Base-by-base conservation (phyloP, 2,797 vertebrate species). In the Leucoraja ocellata region DNA sequence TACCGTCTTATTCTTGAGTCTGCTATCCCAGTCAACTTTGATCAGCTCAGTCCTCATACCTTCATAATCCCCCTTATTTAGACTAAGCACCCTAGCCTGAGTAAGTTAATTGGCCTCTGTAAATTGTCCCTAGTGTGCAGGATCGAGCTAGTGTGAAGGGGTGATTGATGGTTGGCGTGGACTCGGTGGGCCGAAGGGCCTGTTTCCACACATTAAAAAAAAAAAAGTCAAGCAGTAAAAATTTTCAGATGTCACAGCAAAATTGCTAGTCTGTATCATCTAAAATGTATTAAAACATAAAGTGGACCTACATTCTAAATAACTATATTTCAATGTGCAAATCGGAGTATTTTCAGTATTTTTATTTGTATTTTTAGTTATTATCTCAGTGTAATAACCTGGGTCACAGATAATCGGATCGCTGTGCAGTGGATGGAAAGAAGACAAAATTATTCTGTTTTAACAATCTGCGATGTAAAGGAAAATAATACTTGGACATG, bases 371-470 rank as follows among this genome's bases (percentile, higher is more conserved):
- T 1, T 95, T 95, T 93, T 95, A 99, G 99, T 93, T 96, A 99
- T 96, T 98, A 98, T 95, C 96, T 99, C 95, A 97, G 97, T 95
- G 98, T 98, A 94, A 97, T 99, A 95, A 99, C 97, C 18, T 99
- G 98, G 98, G 96, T 97, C 78, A 98, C 97, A 68, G 98, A 99
- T 78, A 95, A 96, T 25, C 97, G 99, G 88, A 58, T 99, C 84
- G 97, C 98, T 92, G 97, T 99, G 94, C 99, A 99, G 94, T 99
- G 99, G 99, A 94, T 98, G 93, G 97, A 96, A 54, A 97, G 99
- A 94, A 96, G 97, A 94, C 99, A 99, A 95, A 99, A 99, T 96
- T 96, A 97, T 94, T 97, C 98, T 3, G 94, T 98, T 8, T 96
- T 98, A 86, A 98, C 98, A 95, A 96, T 98, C 93, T 99, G 98